Evolutionary conservation across 2,888 invertebrate species (phyloP), one percentile per base, ranked within the genome.

Genomic region (Esperia sulphurella): DNA sequence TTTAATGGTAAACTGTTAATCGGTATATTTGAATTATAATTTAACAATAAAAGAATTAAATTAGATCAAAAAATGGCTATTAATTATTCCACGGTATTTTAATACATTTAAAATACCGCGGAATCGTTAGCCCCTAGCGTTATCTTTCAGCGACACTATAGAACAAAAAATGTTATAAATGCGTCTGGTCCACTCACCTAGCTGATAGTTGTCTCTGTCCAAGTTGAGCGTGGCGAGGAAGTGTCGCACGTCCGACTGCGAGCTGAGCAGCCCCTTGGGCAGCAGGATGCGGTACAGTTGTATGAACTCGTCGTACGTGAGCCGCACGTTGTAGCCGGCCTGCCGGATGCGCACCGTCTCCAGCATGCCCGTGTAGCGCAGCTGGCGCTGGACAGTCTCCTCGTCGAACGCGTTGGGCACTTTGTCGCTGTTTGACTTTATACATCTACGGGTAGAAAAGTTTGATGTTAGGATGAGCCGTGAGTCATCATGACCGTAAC

Each of bases 351-450:
- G 91, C 10, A 98, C 98, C 0, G 98, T 98, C 75, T 98, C 98
- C 66, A 98, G 75, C 98, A 98, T 98, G 53, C 98, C 98, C 0
- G 98, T 98, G 82, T 98, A 98, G 8, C 98, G 91, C 50, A 98
- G 89, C 56, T 91, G 91, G 45, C 97, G 91, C 67, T 97, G 95
- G 8, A 98, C 97, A 0, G 97, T 96, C 54, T 96, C 96, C 66
- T 98, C 96, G 78, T 98, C 97, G 82, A 98, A 98, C 59, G 94
- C 94, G 75, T 97, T 97, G 0, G 98, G 94, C 54, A 96, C 94
- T 91, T 98, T 98, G 59, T 96, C 95, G 51, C 95, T 94, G 81
- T 98, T 98, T 46, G 97, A 97, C 86, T 98, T 98, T 76, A 98
- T 98, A 79, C 98, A 98, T 53, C 98, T 90, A 75, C 40, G 46